phyloP scores from a whole-genome alignment of 2,113 vertebrate species.

The Lates calcarifer region DNA sequence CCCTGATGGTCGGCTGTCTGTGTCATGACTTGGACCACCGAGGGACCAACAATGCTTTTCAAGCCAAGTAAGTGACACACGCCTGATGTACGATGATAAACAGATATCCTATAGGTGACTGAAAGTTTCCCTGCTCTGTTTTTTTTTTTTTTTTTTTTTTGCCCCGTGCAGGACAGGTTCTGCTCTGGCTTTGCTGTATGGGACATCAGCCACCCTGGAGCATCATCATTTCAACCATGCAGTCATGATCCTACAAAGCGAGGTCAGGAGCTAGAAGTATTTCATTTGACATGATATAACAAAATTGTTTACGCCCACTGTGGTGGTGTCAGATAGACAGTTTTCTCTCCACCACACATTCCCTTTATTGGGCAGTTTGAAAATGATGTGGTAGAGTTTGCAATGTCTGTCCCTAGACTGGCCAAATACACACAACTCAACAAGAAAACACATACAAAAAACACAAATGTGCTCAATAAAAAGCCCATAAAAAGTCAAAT shows the following conservation, averaged over 20 bases:
- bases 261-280: conserved; percentile 75
- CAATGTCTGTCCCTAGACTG: too few species aligned
- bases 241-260: conserved; percentile 88
- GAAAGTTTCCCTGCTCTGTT: conserved; percentile 8
- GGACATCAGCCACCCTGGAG: conserved; percentile 87
- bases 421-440: neutral
- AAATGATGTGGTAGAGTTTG: neutral
- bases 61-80: conserved; percentile 82
- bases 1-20: conserved; percentile 87
- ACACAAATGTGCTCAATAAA: neutral
- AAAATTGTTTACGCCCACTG: neutral
- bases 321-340: neutral
- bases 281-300: neutral
- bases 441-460: conserved; percentile 1
- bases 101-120: neutral
- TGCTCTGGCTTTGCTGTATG: conserved; percentile 85
- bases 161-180: conserved; percentile 84
- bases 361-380: neutral
- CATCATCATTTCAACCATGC: conserved; percentile 90
- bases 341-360: neutral
- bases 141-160: too few species aligned
- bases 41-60: conserved; percentile 89
- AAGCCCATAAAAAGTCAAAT: neutral
- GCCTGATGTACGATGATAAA: neutral
- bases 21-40: conserved; percentile 88